phyloP scores from a whole-genome alignment of 2,797 vertebrate species.

The Mus spretus region DNA sequence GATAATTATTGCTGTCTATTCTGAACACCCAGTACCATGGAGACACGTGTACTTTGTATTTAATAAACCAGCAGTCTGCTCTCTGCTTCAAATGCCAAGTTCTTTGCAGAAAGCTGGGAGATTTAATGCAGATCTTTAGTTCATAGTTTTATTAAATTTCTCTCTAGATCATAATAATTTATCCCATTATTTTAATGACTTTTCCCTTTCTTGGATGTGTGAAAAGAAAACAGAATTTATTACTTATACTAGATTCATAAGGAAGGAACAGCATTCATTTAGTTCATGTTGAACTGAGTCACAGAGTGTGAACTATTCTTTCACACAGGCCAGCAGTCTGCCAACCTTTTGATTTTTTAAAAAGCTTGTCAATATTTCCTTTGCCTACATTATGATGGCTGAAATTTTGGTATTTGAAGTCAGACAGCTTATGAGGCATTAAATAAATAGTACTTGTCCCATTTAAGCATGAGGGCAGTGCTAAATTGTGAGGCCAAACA shows the following conservation, averaged over 20 bases:
- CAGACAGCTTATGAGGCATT: neutral
- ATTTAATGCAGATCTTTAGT: slow-evolving; percentile 9
- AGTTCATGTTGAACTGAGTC: neutral
- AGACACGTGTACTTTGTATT: neutral
- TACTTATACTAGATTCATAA: neutral
- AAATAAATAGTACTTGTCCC: neutral
- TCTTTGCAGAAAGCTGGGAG: neutral
- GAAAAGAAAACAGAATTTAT: neutral
- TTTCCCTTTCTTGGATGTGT: neutral
- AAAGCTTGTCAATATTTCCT: neutral
- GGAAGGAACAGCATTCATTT: neutral
- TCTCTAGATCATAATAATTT: neutral
- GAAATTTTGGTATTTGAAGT: neutral
- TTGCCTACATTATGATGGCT: neutral
- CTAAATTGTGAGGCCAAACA: neutral
- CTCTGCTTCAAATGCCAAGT: slow-evolving; percentile 5
- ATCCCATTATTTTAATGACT: slow-evolving; percentile 11
- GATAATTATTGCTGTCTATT: neutral
- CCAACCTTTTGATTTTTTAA: neutral
- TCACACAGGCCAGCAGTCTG: neutral
- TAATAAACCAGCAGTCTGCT: slow-evolving; percentile 5
- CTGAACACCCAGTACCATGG: neutral
- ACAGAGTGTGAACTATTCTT: neutral
- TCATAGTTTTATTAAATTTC: slow-evolving; percentile 55
- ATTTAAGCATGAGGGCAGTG: neutral